Conservation (phyloP, 2,113 vertebrate species). For the human (Homo sapiens) region GRCh38 chr3:56061001-56061500, state of each 20-base stretch:
- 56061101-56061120: slow-evolving; percentile 59
- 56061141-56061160: slow-evolving; percentile 30
- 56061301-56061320: background rate
- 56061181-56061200: background rate
- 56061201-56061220: slow-evolving; percentile 61
- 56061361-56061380: slow-evolving; percentile 36
- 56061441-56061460: slow-evolving; percentile 38
- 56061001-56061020: slow-evolving; percentile 67
- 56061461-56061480: slow-evolving; percentile 12
- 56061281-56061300: slow-evolving; percentile 18
- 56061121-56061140: slow-evolving; percentile 49
- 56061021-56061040: slow-evolving; percentile 66
- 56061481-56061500: background rate
- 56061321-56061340: background rate
- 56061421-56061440: slow-evolving; percentile 32
- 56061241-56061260: background rate
- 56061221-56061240: slow-evolving; percentile 55
- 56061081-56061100: slow-evolving; percentile 66
- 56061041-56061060: slow-evolving; percentile 76
- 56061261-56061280: slow-evolving; percentile 6
- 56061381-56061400: background rate
- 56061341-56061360: slow-evolving; percentile 8
- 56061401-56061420: background rate
- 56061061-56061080: slow-evolving; percentile 75
- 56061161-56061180: slow-evolving; percentile 60